Conservation (phyloP, 2,113 vertebrate genomes). For the Pycnonotus jocosus region DNA sequence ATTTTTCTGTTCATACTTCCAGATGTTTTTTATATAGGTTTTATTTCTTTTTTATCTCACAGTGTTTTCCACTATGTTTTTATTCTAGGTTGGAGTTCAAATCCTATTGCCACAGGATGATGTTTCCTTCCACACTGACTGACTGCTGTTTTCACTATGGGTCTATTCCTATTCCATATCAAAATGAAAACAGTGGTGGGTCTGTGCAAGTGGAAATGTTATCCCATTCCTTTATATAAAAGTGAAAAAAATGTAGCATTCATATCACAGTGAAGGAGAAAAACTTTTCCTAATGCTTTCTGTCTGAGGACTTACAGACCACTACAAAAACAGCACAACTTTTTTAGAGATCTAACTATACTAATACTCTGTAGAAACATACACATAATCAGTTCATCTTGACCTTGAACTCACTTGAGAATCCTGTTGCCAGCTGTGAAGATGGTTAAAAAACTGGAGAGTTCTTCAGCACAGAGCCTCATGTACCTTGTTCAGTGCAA, state of each 20-base stretch:
- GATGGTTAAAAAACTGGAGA: neutral
- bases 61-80: neutral
- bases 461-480: neutral
- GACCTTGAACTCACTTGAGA: neutral
- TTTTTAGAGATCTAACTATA: neutral
- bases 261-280: neutral
- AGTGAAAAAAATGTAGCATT: neutral
- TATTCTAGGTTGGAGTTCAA: neutral
- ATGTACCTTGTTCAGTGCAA: neutral
- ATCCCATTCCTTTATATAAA: neutral
- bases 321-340: neutral
- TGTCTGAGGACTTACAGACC: neutral
- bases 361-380: neutral
- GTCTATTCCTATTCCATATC: neutral
- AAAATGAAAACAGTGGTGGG: neutral
- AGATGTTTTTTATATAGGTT: neutral
- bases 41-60: neutral
- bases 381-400: neutral
- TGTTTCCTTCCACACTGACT: neutral
- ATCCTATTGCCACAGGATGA: neutral
- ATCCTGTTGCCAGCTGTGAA: neutral
- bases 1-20: neutral
- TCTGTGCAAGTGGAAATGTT: neutral
- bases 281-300: neutral
- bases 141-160: neutral